Conservation (phyloP, 1,140 invertebrate species). For the Ladona fulva region DNA sequence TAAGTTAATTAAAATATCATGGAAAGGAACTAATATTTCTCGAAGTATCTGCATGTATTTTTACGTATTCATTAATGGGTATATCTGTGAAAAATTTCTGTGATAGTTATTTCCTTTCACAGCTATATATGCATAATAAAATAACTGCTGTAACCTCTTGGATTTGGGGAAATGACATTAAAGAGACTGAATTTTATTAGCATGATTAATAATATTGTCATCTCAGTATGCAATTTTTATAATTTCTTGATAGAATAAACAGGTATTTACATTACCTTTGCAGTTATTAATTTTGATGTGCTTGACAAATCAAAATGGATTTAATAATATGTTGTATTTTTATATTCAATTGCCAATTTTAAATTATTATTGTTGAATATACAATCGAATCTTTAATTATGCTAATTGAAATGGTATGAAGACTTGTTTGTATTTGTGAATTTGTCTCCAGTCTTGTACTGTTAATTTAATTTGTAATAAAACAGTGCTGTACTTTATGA, state of each 20-base stretch:
- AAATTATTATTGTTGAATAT: neutral
- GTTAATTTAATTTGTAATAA: constrained; percentile 5
- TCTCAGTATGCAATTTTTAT: constrained; percentile 1
- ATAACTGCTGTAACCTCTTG: neutral
- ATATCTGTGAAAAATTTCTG: neutral
- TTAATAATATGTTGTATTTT: neutral
- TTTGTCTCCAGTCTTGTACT: neutral
- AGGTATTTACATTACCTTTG: neutral
- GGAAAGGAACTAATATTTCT: neutral
- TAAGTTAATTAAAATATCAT: neutral
- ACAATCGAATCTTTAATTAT: neutral
- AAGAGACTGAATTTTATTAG: constrained; percentile 7
- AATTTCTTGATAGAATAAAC: neutral
- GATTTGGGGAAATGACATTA: neutral
- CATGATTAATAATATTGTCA: neutral
- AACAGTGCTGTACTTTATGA: neutral
- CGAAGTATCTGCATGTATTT: neutral
- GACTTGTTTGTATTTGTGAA: neutral
- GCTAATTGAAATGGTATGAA: neutral
- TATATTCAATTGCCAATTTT: neutral
- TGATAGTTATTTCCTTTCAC: constrained; percentile 6
- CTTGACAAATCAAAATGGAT: neutral
- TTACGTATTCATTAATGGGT: neutral
- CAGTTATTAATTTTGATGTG: neutral
- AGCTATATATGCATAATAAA: neutral